Base-by-base conservation (phyloP, 2,888 invertebrate species). In the Lasiommata megera region DNA sequence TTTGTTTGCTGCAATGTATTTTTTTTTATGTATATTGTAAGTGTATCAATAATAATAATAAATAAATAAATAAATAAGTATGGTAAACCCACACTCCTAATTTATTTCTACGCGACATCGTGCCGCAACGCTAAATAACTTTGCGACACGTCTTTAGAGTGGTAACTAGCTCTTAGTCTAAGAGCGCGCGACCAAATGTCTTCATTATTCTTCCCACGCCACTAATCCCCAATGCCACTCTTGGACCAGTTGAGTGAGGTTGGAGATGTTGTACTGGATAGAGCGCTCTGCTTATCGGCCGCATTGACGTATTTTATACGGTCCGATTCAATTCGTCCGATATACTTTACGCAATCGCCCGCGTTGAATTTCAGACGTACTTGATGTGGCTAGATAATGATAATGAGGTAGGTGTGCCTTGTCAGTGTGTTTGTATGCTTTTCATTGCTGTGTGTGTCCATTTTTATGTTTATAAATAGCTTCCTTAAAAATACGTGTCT, bases 181-280 rank as follows among this genome's bases (percentile, higher is more conserved):
- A 61, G 55, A 53, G 64, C 66, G 65, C 62, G 73, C 76, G 79
- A 81, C 80, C 80, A 82, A 46, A 83, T 80, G 79, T 82, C 82
- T 84, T 84, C 73, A 84, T 84, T 84, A 84, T 83, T 77, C 84
- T 69, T 63, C 84, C 84, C 79, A 84, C 84, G 79, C 78, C 66
- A 59, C 59, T 61, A 61, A 63, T 59, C 63, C 61, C 50, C 54
- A 46, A 36, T 56, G 58, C 56, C 51, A 58, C 60, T 55, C 58
- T 63, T 56, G 41, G 61, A 63, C 55, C 61, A 61, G 60, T 61
- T 50, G 54, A 56, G 61, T 56, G 56, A 54, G 60, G 64, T 56
- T 44, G 62, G 36, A 62, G 60, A 63, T 62, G 59, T 44, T 29
- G 48, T 52, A 62, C 54, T 56, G 56, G 62, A 54, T 57, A 52